Evolutionary conservation across 2,113 vertebrate species (phyloP), one percentile per base, ranked within the genome.

Genomic region (Guaruba guarouba): DNA sequence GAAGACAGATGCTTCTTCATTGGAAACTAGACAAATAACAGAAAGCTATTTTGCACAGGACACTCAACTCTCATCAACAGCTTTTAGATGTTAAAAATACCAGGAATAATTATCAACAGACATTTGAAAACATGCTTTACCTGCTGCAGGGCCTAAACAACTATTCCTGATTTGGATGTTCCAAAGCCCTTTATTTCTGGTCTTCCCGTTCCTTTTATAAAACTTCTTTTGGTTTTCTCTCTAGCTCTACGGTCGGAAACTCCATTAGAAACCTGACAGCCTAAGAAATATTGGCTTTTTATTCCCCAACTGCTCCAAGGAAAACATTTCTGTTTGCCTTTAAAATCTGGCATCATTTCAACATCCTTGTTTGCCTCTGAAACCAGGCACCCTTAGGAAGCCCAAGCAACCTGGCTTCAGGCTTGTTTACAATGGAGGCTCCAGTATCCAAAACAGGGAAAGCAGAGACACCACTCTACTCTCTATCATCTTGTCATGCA

Each of bases 291-390:
- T 0, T 31, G 24, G 49, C 44, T 43, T 84, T 82, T 78, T 61
- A 78, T 75, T 71, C 17, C 2, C 8, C 22, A 63, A 9, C 24
- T n/a, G 88, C 24, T 75, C 33, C 51, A 88, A 82, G 73, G 25
- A 81, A 92, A 92, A 84, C 24, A 75, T 55, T 84, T 71, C 37
- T 71, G 25, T 91, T 95, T 74, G 74, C 69, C 57, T 68, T 75
- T 86, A 83, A 86, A 87, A 62, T 43, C 43, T 88, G 86, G 91
- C 86, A 81, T 54, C 2, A 44, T 78, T 94, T 88, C 94, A 92
- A 68, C 14, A 74, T 23, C 15, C 13, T 70, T 86, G 31, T 93
- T 95, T 93, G 62, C 35, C 71, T 70, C 76, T 78, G 80, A 71
- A 91, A 82, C 46, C 4, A 74, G 88, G 52, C 39, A 81, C n/a